Evolutionary conservation across 1,140 invertebrate genomes (phyloP).

Genomic region (Apis florea): DNA sequence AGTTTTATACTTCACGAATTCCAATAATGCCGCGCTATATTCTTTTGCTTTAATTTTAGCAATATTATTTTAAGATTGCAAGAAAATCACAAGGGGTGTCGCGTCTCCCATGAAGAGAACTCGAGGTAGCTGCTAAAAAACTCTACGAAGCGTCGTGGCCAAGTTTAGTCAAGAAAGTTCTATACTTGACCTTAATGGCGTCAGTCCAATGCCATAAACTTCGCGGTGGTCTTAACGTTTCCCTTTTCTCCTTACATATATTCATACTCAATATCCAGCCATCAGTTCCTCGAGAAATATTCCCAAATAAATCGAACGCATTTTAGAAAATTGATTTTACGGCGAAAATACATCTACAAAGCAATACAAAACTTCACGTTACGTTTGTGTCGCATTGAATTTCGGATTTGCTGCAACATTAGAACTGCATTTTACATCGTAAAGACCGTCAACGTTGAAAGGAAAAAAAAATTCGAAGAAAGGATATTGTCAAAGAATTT

Average conservation of each 20-base stretch:
- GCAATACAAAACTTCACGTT: neutral
- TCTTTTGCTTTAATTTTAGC: neutral
- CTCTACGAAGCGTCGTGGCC: slow-evolving; percentile 26
- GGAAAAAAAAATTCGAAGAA: too few relatives aligned
- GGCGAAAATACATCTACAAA: neutral
- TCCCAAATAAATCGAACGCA: neutral
- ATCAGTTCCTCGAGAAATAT: neutral
- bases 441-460: neutral
- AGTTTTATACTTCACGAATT: too few relatives aligned
- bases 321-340: slow-evolving; percentile 6
- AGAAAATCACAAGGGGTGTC: neutral
- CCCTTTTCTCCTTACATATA: neutral
- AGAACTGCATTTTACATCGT: neutral
- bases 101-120: neutral
- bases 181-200: slow-evolving; percentile 63
- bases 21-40: neutral
- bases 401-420: neutral
- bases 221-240: slow-evolving; percentile 44
- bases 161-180: slow-evolving; percentile 55
- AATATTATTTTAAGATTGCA: neutral
- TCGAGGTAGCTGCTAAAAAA: slow-evolving; percentile 10
- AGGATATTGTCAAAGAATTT: neutral
- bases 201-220: slow-evolving; percentile 38
- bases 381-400: neutral
- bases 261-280: neutral